Base-by-base conservation (phyloP, 2,797 vertebrate species). In the Gobionotothen gibberifrons region DNA sequence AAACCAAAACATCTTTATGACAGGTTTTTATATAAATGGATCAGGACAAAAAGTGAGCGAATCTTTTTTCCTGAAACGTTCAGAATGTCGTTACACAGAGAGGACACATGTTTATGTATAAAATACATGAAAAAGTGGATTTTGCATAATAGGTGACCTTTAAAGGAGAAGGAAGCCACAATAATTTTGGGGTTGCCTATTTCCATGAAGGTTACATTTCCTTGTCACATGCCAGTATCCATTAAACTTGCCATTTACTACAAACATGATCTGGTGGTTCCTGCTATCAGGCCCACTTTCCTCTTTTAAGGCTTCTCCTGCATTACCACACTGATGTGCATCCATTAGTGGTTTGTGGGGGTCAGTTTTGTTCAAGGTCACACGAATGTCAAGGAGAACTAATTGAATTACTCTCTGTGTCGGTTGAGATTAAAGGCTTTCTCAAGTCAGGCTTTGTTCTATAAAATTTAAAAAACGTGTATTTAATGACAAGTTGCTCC, bases 311-410 rank as follows among this genome's bases (percentile, higher is more conserved):
- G 54, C 11, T 43, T 43, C 54, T 5, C 4, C 36, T 57, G 10
- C 26, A 32, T 43, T 22, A 48, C 29, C 8, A 13, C n/a, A n/a
- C 14, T n/a, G 12, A 73, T 26, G 22, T 26, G 22, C 22, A 26
- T 68, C 21, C 43, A 62, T 58, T 42, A 52, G 54, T 70, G 47
- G 5, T 29, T 54, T 66, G n/a, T 39, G 46, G 39, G 13, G 60
- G 16, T 44, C 26, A 29, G 57, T 56, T 55, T 61, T 36, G 15
- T 47, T 51, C 16, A 48, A 57, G 42, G 40, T n/a, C 54, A 49
- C 60, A 39, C 15, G 14, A 17, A 40, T 29, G 44, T 44, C 19
- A 66, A 17, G 40, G 48, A 71, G 15, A 65, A 43, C n/a, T 10
- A 16, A 21, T 15, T 40, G 52, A 64, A 63, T 48, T 11, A 26